Base-by-base conservation (phyloP, 23 tunicate species). In the Botrylloides violaceus region DNA sequence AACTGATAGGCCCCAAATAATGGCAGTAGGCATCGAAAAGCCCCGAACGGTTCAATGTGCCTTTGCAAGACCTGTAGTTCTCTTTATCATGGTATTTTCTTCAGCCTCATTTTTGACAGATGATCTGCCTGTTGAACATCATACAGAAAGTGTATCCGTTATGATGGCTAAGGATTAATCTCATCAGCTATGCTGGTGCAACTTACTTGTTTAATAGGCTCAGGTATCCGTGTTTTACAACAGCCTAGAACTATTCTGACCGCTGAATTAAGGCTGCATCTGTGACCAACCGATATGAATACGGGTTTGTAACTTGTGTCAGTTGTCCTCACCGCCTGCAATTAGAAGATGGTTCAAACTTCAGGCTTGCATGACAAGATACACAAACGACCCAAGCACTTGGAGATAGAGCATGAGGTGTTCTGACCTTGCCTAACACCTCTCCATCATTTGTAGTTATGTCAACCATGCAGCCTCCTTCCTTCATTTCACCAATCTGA, bases 241-340 rank as follows among this genome's bases (percentile, higher is more conserved):
- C 83, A 77, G 28, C 58, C 59, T n/a, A 61, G 43, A 26, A 58
- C 73, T 19, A 84, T 28, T 15, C 64, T 53, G 30, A 78, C 79
- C 2, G 83, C 83, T 5, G 83, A 60, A 15, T 84, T 73, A 30
- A 84, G 76, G 19, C 35, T 59, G 55, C 83, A 77, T 27, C 36
- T 71, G 75, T 77, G 82, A 4, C 91, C 91, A 43, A 77, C 53
- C 5, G 89, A 83, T 25, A 83, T 71, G 48, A 34, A 83, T 20
- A 83, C 82, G 3, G 89, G 89, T 0, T 83, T 83, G 29, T 23
- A 34, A 5, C 73, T 71, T 22, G 2, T 32, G 0, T 32, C 33
- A 18, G 66, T 3, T 33, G 81, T 66, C 19, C 57, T 29, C 19
- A 77, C 64, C 20, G 89, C 89, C 89, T 83, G 73, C 15, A 59